A percentile compares a stretch with the other conserved stretches of the same genome.
phyloP scores from a whole-genome alignment of 2,888 invertebrate genomes.

The Tridacna crocea region DNA sequence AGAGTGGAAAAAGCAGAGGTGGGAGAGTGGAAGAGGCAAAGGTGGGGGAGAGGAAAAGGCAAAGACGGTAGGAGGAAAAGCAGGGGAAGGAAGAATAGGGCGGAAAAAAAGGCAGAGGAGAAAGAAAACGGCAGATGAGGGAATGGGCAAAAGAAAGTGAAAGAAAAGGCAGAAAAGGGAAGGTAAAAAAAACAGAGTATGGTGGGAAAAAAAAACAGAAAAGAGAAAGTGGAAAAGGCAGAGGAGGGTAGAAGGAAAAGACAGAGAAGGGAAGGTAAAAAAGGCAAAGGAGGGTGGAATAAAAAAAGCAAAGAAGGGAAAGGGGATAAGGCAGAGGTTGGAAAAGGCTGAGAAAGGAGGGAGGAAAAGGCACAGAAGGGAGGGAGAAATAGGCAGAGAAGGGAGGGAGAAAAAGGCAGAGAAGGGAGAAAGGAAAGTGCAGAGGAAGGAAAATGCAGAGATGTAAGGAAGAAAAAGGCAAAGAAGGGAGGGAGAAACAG shows the following conservation, averaged over 20 bases:
- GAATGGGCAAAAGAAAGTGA: not conserved
- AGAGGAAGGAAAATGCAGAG: not conserved
- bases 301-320: conserved; percentile 1
- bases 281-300: not conserved
- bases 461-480: not conserved
- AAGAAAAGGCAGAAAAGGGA: too few relatives aligned
- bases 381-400: not conserved
- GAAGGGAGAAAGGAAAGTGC: not conserved
- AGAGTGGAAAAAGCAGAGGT: not conserved
- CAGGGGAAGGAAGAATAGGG: not conserved
- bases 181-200: too few relatives aligned
- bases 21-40: conserved; percentile 9
- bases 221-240: not conserved
- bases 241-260: not conserved
- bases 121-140: not conserved
- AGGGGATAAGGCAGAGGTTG: not conserved
- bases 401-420: not conserved
- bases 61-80: not conserved
- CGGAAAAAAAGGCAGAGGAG: not conserved
- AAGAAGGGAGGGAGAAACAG: not conserved
- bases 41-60: not conserved
- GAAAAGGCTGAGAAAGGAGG: not conserved
- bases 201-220: too few relatives aligned
- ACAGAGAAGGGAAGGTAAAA: not conserved
- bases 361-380: not conserved